Percentiles rank a stretch among this genome's conserved stretches.
Evolutionary conservation across 1,140 invertebrate genomes (phyloP).

Genomic region (Leptinotarsa undecemlineata): DNA sequence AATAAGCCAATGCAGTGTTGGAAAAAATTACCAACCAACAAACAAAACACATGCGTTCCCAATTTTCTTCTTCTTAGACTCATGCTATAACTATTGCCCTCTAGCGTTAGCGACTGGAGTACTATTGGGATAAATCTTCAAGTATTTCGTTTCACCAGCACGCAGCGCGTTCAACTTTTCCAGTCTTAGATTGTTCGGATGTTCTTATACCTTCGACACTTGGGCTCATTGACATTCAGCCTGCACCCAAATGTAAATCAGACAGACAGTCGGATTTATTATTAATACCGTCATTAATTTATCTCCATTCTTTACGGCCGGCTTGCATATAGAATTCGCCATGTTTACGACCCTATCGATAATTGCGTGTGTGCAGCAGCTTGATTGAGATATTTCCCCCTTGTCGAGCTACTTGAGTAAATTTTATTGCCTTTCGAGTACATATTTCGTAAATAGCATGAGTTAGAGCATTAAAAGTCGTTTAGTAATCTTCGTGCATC

Average conservation of each 20-base stretch:
- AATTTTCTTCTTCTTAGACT: too few species aligned
- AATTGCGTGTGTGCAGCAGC: constrained; percentile 29
- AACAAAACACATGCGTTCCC: too few species aligned
- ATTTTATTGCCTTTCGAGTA: constrained; percentile 27
- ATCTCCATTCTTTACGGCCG: constrained; percentile 32
- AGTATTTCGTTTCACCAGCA: too few species aligned
- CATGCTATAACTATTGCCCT: too few species aligned
- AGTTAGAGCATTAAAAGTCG: constrained; percentile 50
- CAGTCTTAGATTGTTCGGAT: background rate
- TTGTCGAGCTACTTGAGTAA: constrained; percentile 22
- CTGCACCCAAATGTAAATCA: constrained; percentile 7
- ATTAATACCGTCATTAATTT: constrained; percentile 44
- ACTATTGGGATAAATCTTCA: too few species aligned
- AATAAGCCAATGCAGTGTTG: too few species aligned
- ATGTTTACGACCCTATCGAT: constrained; percentile 44
- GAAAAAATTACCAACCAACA: too few species aligned
- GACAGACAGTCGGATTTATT: constrained; percentile 33
- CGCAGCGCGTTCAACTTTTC: too few species aligned
- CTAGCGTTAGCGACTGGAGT: too few species aligned
- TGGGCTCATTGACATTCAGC: background rate
- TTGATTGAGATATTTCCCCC: constrained; percentile 33
- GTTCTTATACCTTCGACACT: background rate
- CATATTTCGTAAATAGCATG: constrained; percentile 50
- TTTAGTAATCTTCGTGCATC: constrained; percentile 50
- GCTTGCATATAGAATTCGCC: constrained; percentile 36